A percentile compares a stretch with the other conserved stretches of the same genome.
Conservation (phyloP, 1,140 invertebrate genomes). For the Drosophila biarmipes region DNA sequence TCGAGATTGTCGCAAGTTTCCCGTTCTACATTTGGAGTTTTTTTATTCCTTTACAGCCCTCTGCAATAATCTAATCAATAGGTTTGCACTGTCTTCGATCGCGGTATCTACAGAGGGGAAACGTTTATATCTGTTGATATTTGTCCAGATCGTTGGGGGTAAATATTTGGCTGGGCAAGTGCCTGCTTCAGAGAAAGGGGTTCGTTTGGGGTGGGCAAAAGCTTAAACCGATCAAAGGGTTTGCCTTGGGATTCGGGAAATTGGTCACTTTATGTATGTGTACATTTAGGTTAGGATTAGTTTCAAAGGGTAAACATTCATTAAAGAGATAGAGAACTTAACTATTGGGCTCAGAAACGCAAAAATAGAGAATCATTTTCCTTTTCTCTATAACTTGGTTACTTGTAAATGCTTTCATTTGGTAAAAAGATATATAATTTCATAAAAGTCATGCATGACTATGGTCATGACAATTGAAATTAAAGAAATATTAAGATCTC, state of each 20-base stretch:
- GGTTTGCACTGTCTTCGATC: slow-evolving; percentile 67
- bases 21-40: slow-evolving; percentile 36
- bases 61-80: slow-evolving; percentile 79
- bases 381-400: no score
- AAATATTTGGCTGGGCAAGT: slow-evolving; percentile 57
- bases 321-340: neutral
- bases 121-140: slow-evolving; percentile 33
- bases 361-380: no score
- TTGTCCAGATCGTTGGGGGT: slow-evolving; percentile 23
- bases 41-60: slow-evolving; percentile 6
- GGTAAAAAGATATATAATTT: no score
- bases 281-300: neutral
- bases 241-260: slow-evolving; percentile 14
- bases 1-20: slow-evolving; percentile 36
- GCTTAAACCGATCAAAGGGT: neutral
- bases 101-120: slow-evolving; percentile 75
- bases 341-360: neutral
- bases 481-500: neutral
- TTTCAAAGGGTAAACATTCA: slow-evolving; percentile 2
- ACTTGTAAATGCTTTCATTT: no score
- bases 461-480: no score
- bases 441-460: no score
- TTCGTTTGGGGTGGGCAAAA: neutral
- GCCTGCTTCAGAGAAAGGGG: neutral
- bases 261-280: neutral